Conservation (phyloP, 2,113 vertebrate genomes). For the Paracyprichromis sp. region DNA sequence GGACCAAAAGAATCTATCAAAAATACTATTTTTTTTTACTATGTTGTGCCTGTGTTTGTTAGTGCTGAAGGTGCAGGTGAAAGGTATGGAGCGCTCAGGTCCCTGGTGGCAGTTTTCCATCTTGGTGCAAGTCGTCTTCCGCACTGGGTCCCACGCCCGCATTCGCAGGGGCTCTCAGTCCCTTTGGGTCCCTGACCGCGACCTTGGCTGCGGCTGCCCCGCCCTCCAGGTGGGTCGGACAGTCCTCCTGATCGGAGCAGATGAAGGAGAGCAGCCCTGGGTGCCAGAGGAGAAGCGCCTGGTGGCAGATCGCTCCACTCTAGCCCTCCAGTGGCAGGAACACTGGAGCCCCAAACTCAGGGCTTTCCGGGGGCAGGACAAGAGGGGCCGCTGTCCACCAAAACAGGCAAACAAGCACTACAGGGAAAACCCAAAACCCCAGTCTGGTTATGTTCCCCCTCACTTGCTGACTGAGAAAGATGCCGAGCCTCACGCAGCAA, state of each 20-base stretch:
- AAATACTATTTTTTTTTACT: not conserved
- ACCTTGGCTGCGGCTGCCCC: slow-evolving; percentile 80
- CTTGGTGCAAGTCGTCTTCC: slow-evolving; percentile 76
- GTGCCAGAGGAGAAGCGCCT: slow-evolving; percentile 73
- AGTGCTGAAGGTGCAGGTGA: slow-evolving; percentile 80
- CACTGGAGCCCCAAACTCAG: slow-evolving; percentile 81
- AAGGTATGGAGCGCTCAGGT: slow-evolving; percentile 70
- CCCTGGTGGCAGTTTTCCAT: slow-evolving; percentile 81
- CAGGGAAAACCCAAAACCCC: not conserved
- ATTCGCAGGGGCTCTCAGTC: slow-evolving; percentile 72
- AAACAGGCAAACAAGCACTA: slow-evolving; percentile 3
- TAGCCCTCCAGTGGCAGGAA: slow-evolving; percentile 84
- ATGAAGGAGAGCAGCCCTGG: slow-evolving; percentile 64
- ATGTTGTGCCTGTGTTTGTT: not conserved
- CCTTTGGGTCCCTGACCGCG: slow-evolving; percentile 80
- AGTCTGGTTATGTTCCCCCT: slow-evolving; percentile 63
- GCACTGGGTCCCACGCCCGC: slow-evolving; percentile 50
- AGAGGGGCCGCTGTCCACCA: slow-evolving; percentile 70
- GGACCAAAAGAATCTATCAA: not conserved
- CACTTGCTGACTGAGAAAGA: slow-evolving; percentile 56
- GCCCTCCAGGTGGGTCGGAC: slow-evolving; percentile 71
- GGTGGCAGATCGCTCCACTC: slow-evolving; percentile 77
- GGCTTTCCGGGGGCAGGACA: slow-evolving; percentile 79
- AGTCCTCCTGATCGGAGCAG: slow-evolving; percentile 72
- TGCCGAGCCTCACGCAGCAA: not conserved